phyloP scores from a whole-genome alignment of 2,888 invertebrate genomes.

The Philereme transversata region DNA sequence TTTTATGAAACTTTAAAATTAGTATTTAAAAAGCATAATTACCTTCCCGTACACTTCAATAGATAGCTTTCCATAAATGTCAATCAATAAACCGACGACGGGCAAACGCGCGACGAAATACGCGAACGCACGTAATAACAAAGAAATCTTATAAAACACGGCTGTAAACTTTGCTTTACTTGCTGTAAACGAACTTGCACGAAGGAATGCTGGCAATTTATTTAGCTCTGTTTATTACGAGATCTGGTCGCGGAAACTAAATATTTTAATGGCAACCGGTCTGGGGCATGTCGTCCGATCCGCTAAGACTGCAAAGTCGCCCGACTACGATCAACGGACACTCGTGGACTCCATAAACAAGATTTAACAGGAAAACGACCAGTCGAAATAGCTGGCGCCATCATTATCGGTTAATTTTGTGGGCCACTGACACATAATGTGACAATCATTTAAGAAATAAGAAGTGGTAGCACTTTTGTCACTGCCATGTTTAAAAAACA shows the following conservation, averaged over 20 bases:
- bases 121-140: conserved; percentile 12
- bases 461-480: no score
- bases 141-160: conserved; percentile 12
- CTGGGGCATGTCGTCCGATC: conserved; percentile 13
- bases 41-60: neutral
- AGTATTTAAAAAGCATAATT: no score
- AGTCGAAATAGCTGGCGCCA: neutral
- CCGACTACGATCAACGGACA: neutral
- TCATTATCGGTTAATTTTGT: neutral
- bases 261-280: conserved; percentile 28
- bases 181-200: conserved; percentile 7
- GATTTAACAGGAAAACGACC: conserved; percentile 15
- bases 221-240: conserved; percentile 33
- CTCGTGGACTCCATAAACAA: neutral
- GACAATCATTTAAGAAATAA: no score
- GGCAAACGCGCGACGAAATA: conserved; percentile 25
- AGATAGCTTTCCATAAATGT: conserved; percentile 24
- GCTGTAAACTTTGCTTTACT: conserved; percentile 1
- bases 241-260: conserved; percentile 28
- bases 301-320: conserved; percentile 14
- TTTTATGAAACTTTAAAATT: no score
- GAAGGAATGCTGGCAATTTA: conserved; percentile 32
- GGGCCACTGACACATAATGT: no score
- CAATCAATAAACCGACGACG: conserved; percentile 18
- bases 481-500: no score